Evolutionary conservation across 53 echinoderm and acorn worm species (phyloP), one percentile per base, ranked within the genome.

Genomic region (Zoroaster sp.): DNA sequence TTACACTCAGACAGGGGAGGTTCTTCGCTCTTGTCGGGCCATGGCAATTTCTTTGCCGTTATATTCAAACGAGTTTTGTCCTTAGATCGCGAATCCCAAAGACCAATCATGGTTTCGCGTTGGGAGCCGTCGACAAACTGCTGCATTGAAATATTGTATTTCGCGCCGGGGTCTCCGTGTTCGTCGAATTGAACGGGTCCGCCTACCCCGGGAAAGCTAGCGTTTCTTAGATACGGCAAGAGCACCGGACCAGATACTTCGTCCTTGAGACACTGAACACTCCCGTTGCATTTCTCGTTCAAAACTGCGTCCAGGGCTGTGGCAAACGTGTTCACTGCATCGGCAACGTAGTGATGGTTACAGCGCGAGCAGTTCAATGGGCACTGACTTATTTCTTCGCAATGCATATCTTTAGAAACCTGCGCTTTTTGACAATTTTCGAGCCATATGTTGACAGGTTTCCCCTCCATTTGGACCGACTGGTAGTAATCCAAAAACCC

Each of bases 281-380:
- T 15, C 11, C 0, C 49, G 6, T 36, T 25, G 23, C 80, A 80
- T 20, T 13, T 12, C 10, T n/a, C 25, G 15, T 36, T 30, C 45
- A 89, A 21, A 31, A 72, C 0, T 31, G 71, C 45, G 6, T 87
- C 75, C 2, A 98, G 87, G 17, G 95, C 98, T 69, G 92, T 52
- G 40, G 94, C 92, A 72, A 91, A 92, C 4, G 95, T 93, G 0
- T 94, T 70, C 3, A 98, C 89, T 21, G 94, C 98, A 40, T 92
- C 89, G 35, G 83, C 53, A 17, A 80, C 41, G 3, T 17, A 40
- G 31, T 30, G 39, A 32, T 71, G 37, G 36, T 40, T 53, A 89
- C 54, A 3, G 80, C 54, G 38, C 89, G 80, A 7, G 14, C 30
- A 12, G 14, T 36, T n/a, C 67, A 33, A 55, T 80, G 80, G 32